Conservation (phyloP, 35 echinoderm and acorn worm species). For the Apostichopus californicus region DNA sequence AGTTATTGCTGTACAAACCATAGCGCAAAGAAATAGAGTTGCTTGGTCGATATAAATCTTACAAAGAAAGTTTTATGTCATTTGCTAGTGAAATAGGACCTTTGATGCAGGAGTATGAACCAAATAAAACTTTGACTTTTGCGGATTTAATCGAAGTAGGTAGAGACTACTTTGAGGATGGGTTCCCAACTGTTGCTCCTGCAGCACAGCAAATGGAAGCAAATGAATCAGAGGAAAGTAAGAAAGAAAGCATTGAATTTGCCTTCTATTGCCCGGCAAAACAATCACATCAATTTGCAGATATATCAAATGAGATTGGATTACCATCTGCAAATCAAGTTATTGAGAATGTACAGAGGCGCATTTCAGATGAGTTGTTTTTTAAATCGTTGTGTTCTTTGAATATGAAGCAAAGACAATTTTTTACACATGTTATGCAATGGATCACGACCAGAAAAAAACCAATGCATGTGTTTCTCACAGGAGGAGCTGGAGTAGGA, state of each 20-base stretch:
- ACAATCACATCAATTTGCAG: background rate
- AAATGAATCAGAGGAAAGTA: background rate
- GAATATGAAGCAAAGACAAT: background rate
- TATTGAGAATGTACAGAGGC: background rate
- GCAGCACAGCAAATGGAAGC: background rate
- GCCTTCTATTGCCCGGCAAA: background rate
- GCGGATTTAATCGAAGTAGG: background rate
- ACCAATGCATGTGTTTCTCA: constrained; percentile 62
- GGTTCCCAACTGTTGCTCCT: background rate
- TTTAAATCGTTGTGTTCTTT: background rate
- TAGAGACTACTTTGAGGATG: background rate
- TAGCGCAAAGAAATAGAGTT: constrained; percentile 31
- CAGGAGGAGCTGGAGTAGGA: constrained; percentile 70
- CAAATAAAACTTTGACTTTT: background rate
- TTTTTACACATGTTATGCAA: background rate
- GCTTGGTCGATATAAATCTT: background rate
- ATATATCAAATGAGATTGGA: constrained; percentile 48
- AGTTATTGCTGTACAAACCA: constrained; percentile 25
- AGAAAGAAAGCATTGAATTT: background rate
- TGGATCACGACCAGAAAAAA: background rate
- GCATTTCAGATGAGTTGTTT: background rate
- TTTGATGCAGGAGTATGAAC: background rate
- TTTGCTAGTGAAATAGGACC: background rate
- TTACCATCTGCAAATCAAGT: background rate
- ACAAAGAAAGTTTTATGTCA: background rate